Evolutionary conservation across 2,888 invertebrate species (phyloP).

Genomic region (Trachelus troglodyta): DNA sequence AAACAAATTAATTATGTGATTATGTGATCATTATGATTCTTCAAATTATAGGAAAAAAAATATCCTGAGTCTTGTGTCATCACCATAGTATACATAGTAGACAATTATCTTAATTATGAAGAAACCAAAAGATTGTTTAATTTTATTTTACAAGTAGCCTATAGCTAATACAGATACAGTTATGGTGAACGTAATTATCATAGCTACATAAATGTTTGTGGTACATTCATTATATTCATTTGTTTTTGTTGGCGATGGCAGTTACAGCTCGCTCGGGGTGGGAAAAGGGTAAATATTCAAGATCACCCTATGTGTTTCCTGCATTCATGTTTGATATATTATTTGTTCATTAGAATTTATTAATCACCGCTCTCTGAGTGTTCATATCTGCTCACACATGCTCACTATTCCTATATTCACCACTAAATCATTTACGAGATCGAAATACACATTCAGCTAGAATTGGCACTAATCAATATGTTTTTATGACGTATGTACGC

Average conservation of each 20-base stretch:
- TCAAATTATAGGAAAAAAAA: neutral
- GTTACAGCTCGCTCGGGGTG: constrained; percentile 71
- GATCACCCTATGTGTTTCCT: constrained; percentile 45
- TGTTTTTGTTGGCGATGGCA: constrained; percentile 63
- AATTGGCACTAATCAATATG: constrained; percentile 15
- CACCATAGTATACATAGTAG: neutral
- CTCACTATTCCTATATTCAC: neutral
- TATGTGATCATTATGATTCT: neutral
- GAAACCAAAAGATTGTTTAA: neutral
- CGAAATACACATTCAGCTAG: neutral
- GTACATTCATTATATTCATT: constrained; percentile 28
- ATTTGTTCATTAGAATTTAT: neutral
- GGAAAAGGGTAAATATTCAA: constrained; percentile 71
- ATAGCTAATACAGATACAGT: neutral
- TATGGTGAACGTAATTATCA: neutral
- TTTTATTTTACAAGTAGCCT: neutral
- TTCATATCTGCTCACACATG: neutral
- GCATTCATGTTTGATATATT: constrained; percentile 28
- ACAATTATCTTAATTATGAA: neutral
- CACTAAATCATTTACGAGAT: neutral
- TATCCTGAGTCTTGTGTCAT: neutral
- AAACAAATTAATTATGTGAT: neutral
- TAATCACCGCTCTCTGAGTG: neutral
- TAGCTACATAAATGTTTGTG: constrained; percentile 16
- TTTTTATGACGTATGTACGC: constrained; percentile 12